phyloP scores from a whole-genome alignment of 2,888 invertebrate species.

The Steinernema carpocapsae region DNA sequence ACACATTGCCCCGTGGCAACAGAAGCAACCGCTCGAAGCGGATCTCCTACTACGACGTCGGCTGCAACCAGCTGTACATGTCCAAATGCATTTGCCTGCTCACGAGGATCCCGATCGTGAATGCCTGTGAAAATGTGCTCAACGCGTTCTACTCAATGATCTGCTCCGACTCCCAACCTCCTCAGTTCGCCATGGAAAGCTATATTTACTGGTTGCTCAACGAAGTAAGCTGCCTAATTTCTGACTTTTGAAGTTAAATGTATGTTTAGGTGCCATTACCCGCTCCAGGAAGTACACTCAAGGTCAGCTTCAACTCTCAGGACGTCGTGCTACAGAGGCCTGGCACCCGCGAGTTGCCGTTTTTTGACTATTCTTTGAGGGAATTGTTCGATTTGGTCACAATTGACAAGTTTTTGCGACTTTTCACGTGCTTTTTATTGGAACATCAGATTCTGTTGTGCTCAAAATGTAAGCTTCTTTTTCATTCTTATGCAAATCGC shows the following conservation, averaged over 20 bases:
- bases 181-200: slow-evolving; percentile 79
- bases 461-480: slow-evolving; percentile 78
- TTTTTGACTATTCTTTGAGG: slow-evolving; percentile 89
- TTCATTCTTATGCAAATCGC: neutral
- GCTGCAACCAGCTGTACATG: slow-evolving; percentile 91
- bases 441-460: slow-evolving; percentile 95
- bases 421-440: slow-evolving; percentile 90
- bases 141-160: slow-evolving; percentile 51
- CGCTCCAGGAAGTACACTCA: slow-evolving; percentile 83
- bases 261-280: slow-evolving; percentile 79
- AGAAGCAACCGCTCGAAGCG: slow-evolving; percentile 58
- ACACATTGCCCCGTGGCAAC: slow-evolving; percentile 62
- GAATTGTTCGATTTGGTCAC: slow-evolving; percentile 85
- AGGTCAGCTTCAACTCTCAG: slow-evolving; percentile 70
- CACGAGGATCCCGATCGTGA: slow-evolving; percentile 86
- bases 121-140: slow-evolving; percentile 82
- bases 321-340: slow-evolving; percentile 65
- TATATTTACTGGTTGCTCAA: slow-evolving; percentile 93
- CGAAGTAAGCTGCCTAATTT: slow-evolving; percentile 73
- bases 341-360: slow-evolving; percentile 80
- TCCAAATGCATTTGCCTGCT: slow-evolving; percentile 90
- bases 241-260: neutral
- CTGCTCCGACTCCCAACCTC: slow-evolving; percentile 78
- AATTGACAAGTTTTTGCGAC: slow-evolving; percentile 87
- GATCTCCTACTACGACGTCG: slow-evolving; percentile 79